Evolutionary conservation across 2,113 vertebrate genomes (phyloP).

Genomic region (Mormyrus iriodes): DNA sequence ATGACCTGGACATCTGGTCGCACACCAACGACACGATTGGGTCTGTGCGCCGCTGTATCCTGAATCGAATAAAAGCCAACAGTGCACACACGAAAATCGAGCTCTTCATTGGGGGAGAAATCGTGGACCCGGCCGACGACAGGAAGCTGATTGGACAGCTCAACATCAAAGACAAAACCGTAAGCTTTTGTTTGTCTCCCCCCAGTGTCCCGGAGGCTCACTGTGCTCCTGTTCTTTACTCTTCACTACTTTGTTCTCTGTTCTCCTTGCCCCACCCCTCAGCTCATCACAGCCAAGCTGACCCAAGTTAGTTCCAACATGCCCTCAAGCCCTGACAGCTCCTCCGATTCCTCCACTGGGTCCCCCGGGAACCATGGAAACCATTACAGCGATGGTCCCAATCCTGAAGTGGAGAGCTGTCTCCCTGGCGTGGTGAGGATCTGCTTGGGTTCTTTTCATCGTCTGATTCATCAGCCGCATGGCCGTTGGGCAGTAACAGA

Average conservation of each 20-base stretch:
- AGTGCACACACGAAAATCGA: constrained; percentile 95
- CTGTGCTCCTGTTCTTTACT: not conserved
- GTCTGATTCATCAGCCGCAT: not conserved
- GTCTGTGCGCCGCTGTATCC: constrained; percentile 89
- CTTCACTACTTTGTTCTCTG: not conserved
- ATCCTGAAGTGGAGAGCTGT: constrained; percentile 97
- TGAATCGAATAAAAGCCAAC: constrained; percentile 94
- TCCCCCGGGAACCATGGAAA: constrained; percentile 98
- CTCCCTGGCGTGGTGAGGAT: constrained; percentile 89
- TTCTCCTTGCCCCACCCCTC: not conserved
- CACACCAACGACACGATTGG: constrained; percentile 99
- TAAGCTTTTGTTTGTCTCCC: constrained; percentile 47
- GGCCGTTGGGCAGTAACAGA: not conserved
- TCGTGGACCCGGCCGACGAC: constrained; percentile 96
- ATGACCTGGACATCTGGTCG: constrained; percentile 97
- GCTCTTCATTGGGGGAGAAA: constrained; percentile 91
- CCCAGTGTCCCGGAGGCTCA: too few species aligned
- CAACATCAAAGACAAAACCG: constrained; percentile 98
- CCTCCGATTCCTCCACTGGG: constrained; percentile 96
- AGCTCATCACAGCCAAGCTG: constrained; percentile 98
- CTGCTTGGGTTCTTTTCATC: not conserved
- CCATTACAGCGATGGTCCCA: constrained; percentile 96
- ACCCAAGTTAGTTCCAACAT: constrained; percentile 99
- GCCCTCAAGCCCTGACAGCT: constrained; percentile 98
- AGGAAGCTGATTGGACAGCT: constrained; percentile 95